Conservation (phyloP, 1,140 invertebrate species). For the Megalonaias nervosa region DNA sequence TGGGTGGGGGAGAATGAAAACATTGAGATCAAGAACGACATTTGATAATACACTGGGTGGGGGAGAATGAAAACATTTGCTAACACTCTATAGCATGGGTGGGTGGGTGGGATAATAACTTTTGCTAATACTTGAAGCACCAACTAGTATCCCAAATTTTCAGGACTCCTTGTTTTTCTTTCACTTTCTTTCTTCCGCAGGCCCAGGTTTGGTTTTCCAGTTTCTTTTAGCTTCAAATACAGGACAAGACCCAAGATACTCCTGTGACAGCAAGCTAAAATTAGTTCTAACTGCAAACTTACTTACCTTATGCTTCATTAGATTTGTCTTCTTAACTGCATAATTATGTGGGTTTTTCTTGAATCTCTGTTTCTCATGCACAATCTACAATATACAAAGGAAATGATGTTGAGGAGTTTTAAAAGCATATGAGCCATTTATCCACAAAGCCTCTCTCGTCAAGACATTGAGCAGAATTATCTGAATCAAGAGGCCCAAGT, state of each 20-base stretch:
- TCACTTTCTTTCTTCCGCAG: background rate
- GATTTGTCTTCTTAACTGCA: slow-evolving; percentile 95
- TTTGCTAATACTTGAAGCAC: background rate
- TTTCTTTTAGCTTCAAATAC: background rate
- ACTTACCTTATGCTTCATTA: slow-evolving; percentile 90
- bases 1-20: no score
- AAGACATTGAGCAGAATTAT: no score
- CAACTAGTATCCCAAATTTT: background rate
- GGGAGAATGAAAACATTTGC: no score
- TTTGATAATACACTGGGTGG: no score
- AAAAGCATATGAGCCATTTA: no score
- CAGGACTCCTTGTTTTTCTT: background rate
- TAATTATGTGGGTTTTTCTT: slow-evolving; percentile 95
- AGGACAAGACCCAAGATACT: background rate
- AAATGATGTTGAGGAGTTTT: no score
- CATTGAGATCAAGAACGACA: no score
- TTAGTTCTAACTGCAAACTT: background rate
- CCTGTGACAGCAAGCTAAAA: no score
- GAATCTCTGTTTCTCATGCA: slow-evolving; percentile 94
- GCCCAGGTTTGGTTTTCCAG: background rate
- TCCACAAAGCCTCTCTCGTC: no score
- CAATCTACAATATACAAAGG: slow-evolving; percentile 78
- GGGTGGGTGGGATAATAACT: background rate
- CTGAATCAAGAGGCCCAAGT: no score
- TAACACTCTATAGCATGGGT: no score